Evolutionary conservation across 2,888 invertebrate genomes (phyloP), one percentile per base, ranked within the genome.

Genomic region (Cepaea hortensis): DNA sequence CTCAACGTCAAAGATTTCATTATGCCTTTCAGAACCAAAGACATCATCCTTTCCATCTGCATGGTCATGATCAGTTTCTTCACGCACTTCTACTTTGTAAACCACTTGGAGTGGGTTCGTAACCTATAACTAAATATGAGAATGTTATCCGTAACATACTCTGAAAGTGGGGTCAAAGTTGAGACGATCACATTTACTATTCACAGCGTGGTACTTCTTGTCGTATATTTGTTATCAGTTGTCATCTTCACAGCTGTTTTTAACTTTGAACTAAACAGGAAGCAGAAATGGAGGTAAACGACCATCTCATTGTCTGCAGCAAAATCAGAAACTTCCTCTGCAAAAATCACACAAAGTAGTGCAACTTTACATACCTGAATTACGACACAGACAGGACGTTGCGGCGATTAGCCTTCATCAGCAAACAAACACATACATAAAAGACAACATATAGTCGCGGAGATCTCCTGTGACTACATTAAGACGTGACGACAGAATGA

Each of bases 1-100:
- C 75, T 84, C 20, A 73, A 75, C 11, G 84, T 84, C 61, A 84
- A 84, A 35, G 11, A 20, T 55, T n/a, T 75, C 73, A 75, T 84
- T n/a, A 84, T 75, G 6, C 61, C 84, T 15, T 46, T 35, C n/a
- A 73, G 84, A 50, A 84, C 84, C 13, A n/a, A 73, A 15, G 7
- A 0, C 77, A 23, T 77, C 46, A 65, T 62, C 68, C 65, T 50
- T 46, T 20, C 13, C 9, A 84, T 84, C 48, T 77, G 76, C 68
- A 18, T 65, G 48, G 46, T 48, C 50, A 55, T 55, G 3, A 9
- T 77, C n/a, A 48, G 76, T 62, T 20, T 48, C 65, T 46, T 77
- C 48, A 9, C 23, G 46, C 76, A 65, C n/a, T 46, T 68, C 35
- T 84, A 61, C 61, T 84, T 50, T 55, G 75, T n/a, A 4, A 75